Base-by-base conservation (phyloP, 2,797 vertebrate species). In the Falco columbarius region DNA sequence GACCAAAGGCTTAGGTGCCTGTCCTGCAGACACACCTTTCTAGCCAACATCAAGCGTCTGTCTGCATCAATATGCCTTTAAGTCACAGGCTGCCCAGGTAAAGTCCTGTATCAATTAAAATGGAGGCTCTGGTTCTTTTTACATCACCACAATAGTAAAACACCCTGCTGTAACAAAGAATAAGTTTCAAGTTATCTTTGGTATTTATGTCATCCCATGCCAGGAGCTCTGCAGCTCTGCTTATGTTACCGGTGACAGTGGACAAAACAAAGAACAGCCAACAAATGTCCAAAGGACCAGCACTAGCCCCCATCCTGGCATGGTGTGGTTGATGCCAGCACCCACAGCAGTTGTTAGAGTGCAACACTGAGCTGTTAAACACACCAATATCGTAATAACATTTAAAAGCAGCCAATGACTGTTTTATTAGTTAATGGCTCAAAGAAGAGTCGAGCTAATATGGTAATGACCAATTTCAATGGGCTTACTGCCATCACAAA, bases 401-500 rank as follows among this genome's bases (percentile, higher is more conserved):
- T 94, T 97, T 97, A 95, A 92, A 95, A 97, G 96, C 86, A 96
- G 89, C 95, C 97, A 94, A 76, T 87, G 96, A 95, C 95, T 96
- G 80, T 95, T 95, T 97, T 97, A 96, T 97, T 95, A 87, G 94
- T 95, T 98, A 97, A 96, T 95, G 95, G 96, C 93, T 96, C 85
- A 83, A 89, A 94, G 86, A 96, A 93, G 86, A 97, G 95, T 93
- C 46, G 3, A 63, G 93, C 95, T 95, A 95, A 97, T 94, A 81
- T 89, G 95, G 95, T 96, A 96, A 97, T 93, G 87, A 96, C 94
- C 89, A 68, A 49, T 96, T 97, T 91, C 96, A 96, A 72, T 89
- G 94, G 94, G 83, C 90, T 88, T 91, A 14, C 95, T 84, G 94
- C 95, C 83, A 40, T 92, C 82, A 91, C 95, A 92, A 94, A 94